Evolutionary conservation across 1,140 invertebrate genomes (phyloP), one percentile per base, ranked within the genome.

Genomic region (Heliconius congener): DNA sequence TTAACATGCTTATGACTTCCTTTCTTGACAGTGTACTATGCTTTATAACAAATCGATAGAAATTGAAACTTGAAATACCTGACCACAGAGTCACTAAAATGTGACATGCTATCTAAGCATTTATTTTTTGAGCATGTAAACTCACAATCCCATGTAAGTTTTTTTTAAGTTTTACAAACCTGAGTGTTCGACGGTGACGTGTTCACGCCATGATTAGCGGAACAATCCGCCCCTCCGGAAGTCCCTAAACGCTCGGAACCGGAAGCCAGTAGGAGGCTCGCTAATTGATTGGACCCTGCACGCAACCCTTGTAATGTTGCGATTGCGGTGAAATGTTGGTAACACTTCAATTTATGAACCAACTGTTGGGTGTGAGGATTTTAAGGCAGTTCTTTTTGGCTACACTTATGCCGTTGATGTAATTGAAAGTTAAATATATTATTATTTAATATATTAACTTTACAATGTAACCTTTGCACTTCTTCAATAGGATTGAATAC

Each of bases 161-260:
- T 71, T 72, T 52, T 30, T 27, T 23, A 66, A 66, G 9, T 66
- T 30, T 66, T 30, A 66, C 9, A 66, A 30, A 66, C 8, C 60
- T 30, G 60, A 66, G 37, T 72, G 37, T 42, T 72, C 34, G 11
- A 39, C 52, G 83, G 84, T 88, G 88, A 90, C 87, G 87, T 89
- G 82, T 88, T 85, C 85, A 86, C 84, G 77, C 82, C 78, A 84
- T 90, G 85, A 90, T 88, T 88, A 88, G 82, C 78, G 83, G 83
- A 84, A 87, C 84, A 82, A 79, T 82, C 88, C 82, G 79, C 86
- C 90, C 87, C 88, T 84, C 88, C 90, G 91, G 91, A 94, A 91
- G 91, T 90, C 84, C 84, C 88, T 94, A 92, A 94, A 92, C 93
- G 90, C 86, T 93, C 88, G 90, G 90, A 91, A 90, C 84, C 93